A percentile compares a stretch with the other conserved stretches of the same genome.
These are phyloP conservation scores for Brachyptera putata DNA, from an alignment of 2,888 invertebrate genomes.

Conservation along the genomic window DNA sequence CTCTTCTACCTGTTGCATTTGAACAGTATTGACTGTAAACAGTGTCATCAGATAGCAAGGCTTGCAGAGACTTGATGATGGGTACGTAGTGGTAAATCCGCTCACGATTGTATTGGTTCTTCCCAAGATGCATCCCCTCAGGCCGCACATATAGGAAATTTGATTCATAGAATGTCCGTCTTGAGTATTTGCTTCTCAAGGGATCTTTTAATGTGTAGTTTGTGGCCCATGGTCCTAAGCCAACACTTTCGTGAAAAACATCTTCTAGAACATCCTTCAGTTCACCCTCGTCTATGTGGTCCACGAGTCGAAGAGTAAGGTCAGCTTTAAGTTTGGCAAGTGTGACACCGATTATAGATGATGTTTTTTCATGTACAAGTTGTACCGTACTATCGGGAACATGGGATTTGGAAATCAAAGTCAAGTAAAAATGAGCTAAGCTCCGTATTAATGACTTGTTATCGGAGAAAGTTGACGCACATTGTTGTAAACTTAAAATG, in stretches of 20 bases:
- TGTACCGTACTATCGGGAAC: not conserved
- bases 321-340: not conserved
- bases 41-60: not conserved
- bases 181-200: not conserved
- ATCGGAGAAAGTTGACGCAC: no score
- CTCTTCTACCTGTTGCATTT: not conserved
- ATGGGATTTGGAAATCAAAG: not conserved
- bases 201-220: no score
- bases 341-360: not conserved
- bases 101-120: not conserved
- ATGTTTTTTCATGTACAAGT: not conserved
- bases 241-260: not conserved
- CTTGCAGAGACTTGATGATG: not conserved
- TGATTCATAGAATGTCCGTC: not conserved
- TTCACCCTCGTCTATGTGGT: not conserved
- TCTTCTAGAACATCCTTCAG: not conserved
- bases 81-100: slow-evolving; percentile 6
- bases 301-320: not conserved
- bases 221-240: not conserved
- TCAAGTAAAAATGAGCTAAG: not conserved
- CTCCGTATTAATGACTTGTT: no score
- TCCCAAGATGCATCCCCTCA: not conserved
- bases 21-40: not conserved
- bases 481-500: no score
- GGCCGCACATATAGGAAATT: slow-evolving; percentile 6